Evolutionary conservation across 2,888 invertebrate genomes (phyloP).

Genomic region (Byasa hedistus): DNA sequence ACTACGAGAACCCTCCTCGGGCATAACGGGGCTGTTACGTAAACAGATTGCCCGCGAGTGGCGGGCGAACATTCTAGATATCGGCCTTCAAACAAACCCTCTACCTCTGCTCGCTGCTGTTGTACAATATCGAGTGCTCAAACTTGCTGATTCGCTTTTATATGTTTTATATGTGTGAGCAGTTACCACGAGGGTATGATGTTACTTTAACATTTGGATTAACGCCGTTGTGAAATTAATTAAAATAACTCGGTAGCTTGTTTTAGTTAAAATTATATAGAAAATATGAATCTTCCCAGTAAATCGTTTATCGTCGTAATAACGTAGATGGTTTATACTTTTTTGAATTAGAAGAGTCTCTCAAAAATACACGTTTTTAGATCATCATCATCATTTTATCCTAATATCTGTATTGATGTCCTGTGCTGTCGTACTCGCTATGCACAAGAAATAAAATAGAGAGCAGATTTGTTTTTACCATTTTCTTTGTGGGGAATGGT

Average conservation of each 20-base stretch:
- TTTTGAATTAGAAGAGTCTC: no score
- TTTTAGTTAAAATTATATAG: background rate
- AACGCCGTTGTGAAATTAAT: background rate
- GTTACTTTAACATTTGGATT: background rate
- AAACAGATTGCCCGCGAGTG: conserved; percentile 78
- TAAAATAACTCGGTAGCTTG: background rate
- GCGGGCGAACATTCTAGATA: conserved; percentile 60
- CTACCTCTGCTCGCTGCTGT: conserved; percentile 56
- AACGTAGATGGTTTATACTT: no score
- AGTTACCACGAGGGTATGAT: background rate
- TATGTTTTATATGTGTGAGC: conserved; percentile 6
- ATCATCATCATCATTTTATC: no score
- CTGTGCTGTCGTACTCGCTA: no score
- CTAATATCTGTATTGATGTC: no score
- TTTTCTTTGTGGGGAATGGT: no score
- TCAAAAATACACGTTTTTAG: no score
- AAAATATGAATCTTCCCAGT: background rate
- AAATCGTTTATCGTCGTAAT: background rate
- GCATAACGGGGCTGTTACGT: conserved; percentile 79
- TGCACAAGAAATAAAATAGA: no score
- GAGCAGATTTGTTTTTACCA: no score
- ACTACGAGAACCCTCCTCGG: conserved; percentile 75
- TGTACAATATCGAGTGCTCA: conserved; percentile 36
- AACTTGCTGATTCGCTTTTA: conserved; percentile 15
- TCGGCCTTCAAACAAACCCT: conserved; percentile 64